Percentiles rank a stretch among this genome's conserved stretches.
phyloP scores from a whole-genome alignment of 2,888 invertebrate species.

The Pollenia griseotomentosa region DNA sequence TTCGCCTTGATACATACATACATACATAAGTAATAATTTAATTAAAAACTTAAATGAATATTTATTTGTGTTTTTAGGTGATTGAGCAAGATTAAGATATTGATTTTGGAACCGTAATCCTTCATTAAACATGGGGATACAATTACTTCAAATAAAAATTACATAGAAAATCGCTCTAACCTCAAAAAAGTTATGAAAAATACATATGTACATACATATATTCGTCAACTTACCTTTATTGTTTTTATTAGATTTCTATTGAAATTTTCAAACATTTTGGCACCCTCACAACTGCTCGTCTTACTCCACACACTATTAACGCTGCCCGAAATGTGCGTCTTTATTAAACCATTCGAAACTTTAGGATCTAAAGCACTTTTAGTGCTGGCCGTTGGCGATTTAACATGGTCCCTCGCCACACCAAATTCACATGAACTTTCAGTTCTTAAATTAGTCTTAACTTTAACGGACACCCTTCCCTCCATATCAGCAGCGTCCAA shows the following conservation, averaged over 20 bases:
- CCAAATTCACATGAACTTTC: slow-evolving; percentile 69
- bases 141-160: too few relatives aligned
- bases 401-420: slow-evolving; percentile 55
- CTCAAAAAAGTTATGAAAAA: background rate
- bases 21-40: too few relatives aligned
- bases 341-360: slow-evolving; percentile 71
- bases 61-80: too few relatives aligned
- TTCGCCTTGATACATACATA: too few relatives aligned
- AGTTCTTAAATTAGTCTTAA: slow-evolving; percentile 65
- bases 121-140: too few relatives aligned
- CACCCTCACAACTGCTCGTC: slow-evolving; percentile 83
- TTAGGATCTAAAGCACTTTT: slow-evolving; percentile 71
- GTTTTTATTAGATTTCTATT: slow-evolving; percentile 84
- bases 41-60: too few relatives aligned
- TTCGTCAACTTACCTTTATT: slow-evolving; percentile 80
- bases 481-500: slow-evolving; percentile 63
- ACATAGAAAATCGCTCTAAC: too few relatives aligned
- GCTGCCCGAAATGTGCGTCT: slow-evolving; percentile 82
- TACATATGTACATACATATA: background rate
- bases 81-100: too few relatives aligned
- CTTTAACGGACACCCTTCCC: slow-evolving; percentile 45
- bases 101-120: too few relatives aligned
- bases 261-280: slow-evolving; percentile 84
- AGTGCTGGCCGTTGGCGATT: slow-evolving; percentile 73
- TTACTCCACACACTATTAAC: slow-evolving; percentile 84